Percentiles rank a stretch among this genome's conserved stretches.
These are phyloP conservation scores for Ashinkailepas kermadecensis DNA, from an alignment of 2,888 invertebrate genomes.

Conservation along the genomic window DNA sequence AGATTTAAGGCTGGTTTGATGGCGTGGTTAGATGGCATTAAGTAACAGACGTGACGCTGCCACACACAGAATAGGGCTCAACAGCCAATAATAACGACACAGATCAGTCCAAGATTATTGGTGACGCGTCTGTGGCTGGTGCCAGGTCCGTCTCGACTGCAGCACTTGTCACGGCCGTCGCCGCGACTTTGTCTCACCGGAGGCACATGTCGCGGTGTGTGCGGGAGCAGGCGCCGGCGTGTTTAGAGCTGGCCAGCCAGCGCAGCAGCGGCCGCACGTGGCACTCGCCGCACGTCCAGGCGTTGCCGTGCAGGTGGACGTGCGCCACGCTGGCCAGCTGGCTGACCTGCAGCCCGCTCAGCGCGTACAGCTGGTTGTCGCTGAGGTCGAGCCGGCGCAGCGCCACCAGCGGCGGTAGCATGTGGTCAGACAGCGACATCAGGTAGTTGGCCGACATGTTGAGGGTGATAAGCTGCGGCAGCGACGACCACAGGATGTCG, in stretches of 20 bases:
- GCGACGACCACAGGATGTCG: neutral
- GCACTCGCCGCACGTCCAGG: slow-evolving; percentile 39
- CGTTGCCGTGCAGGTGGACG: slow-evolving; percentile 36
- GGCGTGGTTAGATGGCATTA: no score
- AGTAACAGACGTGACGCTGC: no score
- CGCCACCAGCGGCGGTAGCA: slow-evolving; percentile 34
- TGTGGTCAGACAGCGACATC: slow-evolving; percentile 34
- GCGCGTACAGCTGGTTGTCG: slow-evolving; percentile 35
- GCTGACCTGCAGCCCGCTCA: slow-evolving; percentile 34
- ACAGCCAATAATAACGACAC: no score
- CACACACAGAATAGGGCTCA: no score
- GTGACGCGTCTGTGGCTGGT: no score
- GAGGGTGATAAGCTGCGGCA: slow-evolving; percentile 34
- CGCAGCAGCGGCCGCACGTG: slow-evolving; percentile 36
- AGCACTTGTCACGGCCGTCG: neutral
- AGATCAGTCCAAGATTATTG: no score
- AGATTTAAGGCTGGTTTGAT: no score
- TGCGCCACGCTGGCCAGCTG: slow-evolving; percentile 31
- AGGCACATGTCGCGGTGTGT: neutral
- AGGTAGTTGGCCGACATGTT: slow-evolving; percentile 37
- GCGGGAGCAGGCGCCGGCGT: slow-evolving; percentile 34
- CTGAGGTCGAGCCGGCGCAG: slow-evolving; percentile 37
- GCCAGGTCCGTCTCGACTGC: no score
- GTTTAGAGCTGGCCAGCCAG: slow-evolving; percentile 36
- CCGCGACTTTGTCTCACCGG: neutral